These are phyloP conservation scores for Spinus olivaceus DNA, from an alignment of 2,797 vertebrate genomes.

Conservation along the genomic window DNA sequence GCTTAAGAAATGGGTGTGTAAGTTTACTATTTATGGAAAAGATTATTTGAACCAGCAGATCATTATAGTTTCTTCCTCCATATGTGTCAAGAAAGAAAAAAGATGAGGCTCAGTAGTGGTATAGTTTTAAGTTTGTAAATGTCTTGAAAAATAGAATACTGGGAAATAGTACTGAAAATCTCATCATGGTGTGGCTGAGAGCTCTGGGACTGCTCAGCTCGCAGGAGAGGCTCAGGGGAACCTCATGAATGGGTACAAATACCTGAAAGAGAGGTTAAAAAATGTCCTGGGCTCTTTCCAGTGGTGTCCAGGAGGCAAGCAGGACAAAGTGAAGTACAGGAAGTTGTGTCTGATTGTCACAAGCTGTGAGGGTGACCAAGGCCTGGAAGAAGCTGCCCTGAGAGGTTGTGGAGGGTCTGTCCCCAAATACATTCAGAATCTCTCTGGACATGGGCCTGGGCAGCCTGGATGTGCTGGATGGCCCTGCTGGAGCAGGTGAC, in stretches of 20 bases:
- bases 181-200: neutral
- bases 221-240: neutral
- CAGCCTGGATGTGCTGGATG: neutral
- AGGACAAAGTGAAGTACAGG: neutral
- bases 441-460: neutral
- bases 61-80: neutral
- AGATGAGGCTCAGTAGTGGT: neutral
- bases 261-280: neutral
- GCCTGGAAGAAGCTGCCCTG: neutral
- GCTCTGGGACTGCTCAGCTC: neutral
- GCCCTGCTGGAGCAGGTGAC: neutral
- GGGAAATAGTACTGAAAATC: neutral
- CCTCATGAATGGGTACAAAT: neutral
- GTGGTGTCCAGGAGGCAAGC: neutral
- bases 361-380: fast-evolving
- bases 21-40: neutral
- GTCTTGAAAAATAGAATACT: neutral
- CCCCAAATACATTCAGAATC: neutral
- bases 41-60: neutral
- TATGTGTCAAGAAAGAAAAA: neutral
- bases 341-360: neutral
- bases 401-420: neutral
- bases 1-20: neutral
- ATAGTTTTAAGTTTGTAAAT: neutral
- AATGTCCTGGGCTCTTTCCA: neutral